A percentile compares a stretch with the other conserved stretches of the same genome.
These are phyloP conservation scores for Atta texana DNA, from an alignment of 1,140 invertebrate species.

Conservation along the genomic window DNA sequence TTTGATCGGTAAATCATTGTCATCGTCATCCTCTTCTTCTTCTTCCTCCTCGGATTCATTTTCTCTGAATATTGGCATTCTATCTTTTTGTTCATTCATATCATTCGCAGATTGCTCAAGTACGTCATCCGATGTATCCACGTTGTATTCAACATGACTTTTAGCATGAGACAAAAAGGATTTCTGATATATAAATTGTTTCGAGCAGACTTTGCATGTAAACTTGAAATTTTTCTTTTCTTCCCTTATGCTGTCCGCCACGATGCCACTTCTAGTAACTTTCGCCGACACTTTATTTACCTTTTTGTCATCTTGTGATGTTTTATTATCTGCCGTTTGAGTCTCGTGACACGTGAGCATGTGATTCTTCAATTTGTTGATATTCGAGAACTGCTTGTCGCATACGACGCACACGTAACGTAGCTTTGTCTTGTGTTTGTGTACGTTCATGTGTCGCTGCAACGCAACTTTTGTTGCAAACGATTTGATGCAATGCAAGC, in stretches of 20 bases:
- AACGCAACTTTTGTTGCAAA: constrained; percentile 75
- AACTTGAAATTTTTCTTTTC: constrained; percentile 77
- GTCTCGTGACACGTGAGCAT: constrained; percentile 67
- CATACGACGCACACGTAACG: constrained; percentile 81
- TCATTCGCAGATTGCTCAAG: constrained; percentile 19
- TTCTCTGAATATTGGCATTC: constrained; percentile 35
- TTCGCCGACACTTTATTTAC: constrained; percentile 42
- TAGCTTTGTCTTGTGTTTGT: constrained; percentile 76
- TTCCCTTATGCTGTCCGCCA: constrained; percentile 41
- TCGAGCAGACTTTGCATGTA: constrained; percentile 80
- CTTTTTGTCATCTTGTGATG: constrained; percentile 62
- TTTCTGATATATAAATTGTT: constrained; percentile 81
- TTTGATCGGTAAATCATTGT: constrained; percentile 72
- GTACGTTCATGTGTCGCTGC: constrained; percentile 76
- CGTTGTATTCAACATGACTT: constrained; percentile 78
- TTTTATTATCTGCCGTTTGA: constrained; percentile 40
- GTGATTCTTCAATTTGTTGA: constrained; percentile 77
- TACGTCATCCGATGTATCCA: constrained; percentile 53
- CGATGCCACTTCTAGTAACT: constrained; percentile 20
- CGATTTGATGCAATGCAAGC: constrained; percentile 78
- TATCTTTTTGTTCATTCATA: constrained; percentile 33
- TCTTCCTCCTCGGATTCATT: constrained; percentile 68
- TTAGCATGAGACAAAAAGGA: constrained; percentile 79
- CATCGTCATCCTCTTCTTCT: constrained; percentile 72
- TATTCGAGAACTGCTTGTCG: constrained; percentile 77